Conservation (phyloP, 2,888 invertebrate genomes). For the Thecocarcelia acutangulata region DNA sequence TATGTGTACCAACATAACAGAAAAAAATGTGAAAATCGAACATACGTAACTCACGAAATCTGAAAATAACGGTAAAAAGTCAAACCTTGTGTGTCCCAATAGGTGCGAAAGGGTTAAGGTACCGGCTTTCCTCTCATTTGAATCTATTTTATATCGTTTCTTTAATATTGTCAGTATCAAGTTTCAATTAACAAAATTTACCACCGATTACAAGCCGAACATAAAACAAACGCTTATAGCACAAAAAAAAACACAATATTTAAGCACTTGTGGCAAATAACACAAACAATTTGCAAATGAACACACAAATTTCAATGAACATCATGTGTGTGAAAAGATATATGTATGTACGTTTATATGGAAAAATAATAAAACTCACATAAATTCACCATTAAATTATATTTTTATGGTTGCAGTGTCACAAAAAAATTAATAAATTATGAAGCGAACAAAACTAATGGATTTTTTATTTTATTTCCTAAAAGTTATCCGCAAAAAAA, state of each 20-base stretch:
- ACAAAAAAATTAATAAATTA: constrained; percentile 12
- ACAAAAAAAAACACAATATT: constrained; percentile 21
- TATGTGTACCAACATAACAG: too few species aligned
- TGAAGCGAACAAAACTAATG: constrained; percentile 14
- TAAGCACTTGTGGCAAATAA: constrained; percentile 41
- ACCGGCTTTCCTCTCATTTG: too few species aligned
- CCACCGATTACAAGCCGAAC: constrained; percentile 25
- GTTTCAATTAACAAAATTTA: constrained; percentile 30
- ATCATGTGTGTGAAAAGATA: too few species aligned
- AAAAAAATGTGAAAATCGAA: too few species aligned
- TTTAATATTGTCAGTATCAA: background rate
- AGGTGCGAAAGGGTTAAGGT: too few species aligned
- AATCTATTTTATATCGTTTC: too few species aligned
- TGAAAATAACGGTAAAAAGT: too few species aligned
- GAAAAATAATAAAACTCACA: constrained; percentile 29
- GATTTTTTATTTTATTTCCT: background rate
- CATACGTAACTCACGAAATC: too few species aligned
- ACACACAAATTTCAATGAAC: background rate
- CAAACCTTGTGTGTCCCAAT: too few species aligned
- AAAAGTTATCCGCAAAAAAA: background rate
- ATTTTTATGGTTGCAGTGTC: constrained; percentile 32
- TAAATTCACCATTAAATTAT: constrained; percentile 48
- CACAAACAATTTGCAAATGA: constrained; percentile 12
- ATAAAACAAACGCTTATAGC: constrained; percentile 47
- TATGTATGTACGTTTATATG: background rate